Evolutionary conservation across 2,797 vertebrate species (phyloP).

Genomic region (Onychomys leucogaster): DNA sequence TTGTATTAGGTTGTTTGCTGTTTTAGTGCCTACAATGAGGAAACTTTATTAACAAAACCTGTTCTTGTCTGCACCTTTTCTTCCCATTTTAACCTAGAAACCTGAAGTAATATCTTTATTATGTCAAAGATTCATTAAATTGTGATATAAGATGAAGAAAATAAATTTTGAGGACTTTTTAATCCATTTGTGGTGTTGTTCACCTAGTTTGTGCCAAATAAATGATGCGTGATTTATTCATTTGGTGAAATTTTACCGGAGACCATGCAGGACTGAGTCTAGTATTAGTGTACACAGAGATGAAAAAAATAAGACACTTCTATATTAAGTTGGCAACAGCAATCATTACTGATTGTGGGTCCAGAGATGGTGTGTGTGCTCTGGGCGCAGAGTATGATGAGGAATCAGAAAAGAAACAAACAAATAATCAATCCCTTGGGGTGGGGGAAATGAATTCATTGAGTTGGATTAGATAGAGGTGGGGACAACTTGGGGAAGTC

Average conservation of each 20-base stretch:
- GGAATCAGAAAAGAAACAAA: slow-evolving; percentile 37
- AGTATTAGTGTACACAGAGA: neutral
- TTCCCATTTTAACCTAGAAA: neutral
- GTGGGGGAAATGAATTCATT: neutral
- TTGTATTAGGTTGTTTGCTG: neutral
- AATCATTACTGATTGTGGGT: neutral
- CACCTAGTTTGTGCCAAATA: neutral
- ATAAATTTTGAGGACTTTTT: slow-evolving; percentile 29
- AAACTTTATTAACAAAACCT: slow-evolving; percentile 47
- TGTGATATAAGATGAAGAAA: slow-evolving; percentile 25
- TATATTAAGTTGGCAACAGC: neutral
- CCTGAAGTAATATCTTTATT: neutral
- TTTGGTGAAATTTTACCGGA: neutral
- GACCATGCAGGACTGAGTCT: neutral
- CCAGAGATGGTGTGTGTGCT: neutral
- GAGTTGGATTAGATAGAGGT: neutral
- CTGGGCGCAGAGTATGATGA: neutral
- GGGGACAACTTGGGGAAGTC: neutral
- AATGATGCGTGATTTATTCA: neutral
- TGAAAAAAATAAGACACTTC: slow-evolving; percentile 37
- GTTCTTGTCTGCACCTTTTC: neutral
- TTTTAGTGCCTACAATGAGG: neutral
- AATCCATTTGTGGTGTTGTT: neutral
- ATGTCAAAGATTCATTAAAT: slow-evolving; percentile 30
- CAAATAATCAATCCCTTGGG: neutral